Base-by-base conservation (phyloP, 2,888 invertebrate species). In the Cantharis nigra region DNA sequence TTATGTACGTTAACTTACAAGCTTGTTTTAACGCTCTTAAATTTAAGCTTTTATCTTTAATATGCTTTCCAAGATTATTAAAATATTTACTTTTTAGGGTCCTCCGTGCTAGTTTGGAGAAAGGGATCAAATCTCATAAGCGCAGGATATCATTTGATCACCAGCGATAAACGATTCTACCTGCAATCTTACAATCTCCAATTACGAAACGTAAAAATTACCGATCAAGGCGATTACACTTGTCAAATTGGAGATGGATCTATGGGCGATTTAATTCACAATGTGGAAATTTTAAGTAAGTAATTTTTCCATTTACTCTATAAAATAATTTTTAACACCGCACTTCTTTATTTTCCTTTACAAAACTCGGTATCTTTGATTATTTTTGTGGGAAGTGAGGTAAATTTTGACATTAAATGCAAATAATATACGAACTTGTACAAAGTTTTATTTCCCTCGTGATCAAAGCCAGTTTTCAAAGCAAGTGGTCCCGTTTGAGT, bases 151-250 rank as follows among this genome's bases (percentile, higher is more conserved):
- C 89, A 90, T 78, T 90, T 90, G 86, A 90, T 91, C 79, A 89
- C 90, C 16, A 85, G 90, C 76, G 91, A 91, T 83, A 85, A 88
- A 3, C 86, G 91, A 77, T 88, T 91, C 81, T 88, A 89, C 62
- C 87, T 91, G 70, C 87, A 89, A 75, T 90, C 90, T 71, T 90
- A 90, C 80, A 90, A 89, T 84, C 86, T 91, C 76, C 90, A 91
- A 84, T 88, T 91, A 78, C 87, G 89, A 78, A 89, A 90, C 80
- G 90, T 91, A 70, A 87, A 87, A 79, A 89, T 90, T 63, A 87
- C 89, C 64, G 91, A 91, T 83, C 90, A 90, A 71, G 91, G 91
- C 2, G 90, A 91, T 84, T 91, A 91, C 85, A 89, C 90, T 62
- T 91, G 91, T 84, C 91, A 91, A 83, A 89, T 91, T 70, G 90